Evolutionary conservation across 1,140 invertebrate genomes (phyloP), one percentile per base, ranked within the genome.

Genomic region (Diabrotica undecimpunctata): DNA sequence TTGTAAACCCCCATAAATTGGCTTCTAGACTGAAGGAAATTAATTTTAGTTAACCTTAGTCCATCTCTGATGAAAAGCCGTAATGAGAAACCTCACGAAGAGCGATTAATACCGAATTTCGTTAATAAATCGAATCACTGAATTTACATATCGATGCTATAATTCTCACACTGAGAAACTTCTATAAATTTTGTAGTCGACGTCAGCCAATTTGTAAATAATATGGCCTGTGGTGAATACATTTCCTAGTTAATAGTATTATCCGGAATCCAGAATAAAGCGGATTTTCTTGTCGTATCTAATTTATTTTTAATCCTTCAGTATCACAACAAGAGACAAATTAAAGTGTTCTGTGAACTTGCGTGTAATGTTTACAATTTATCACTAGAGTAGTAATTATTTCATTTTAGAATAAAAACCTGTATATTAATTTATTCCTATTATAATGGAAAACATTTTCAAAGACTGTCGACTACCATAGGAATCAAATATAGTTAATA

Each of bases 41-140:
- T 46, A 46, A 46, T 46, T 46, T 46, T 46, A 46, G 41, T 46
- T 46, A 46, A 46, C 41, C 41, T 46, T n/a, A 46, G 41, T 46
- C 41, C 41, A 46, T 46, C 41, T 46, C 41, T 46, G 41, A 8
- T 8, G 41, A 46, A 46, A 46, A n/a, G n/a, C 41, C 8, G 41
- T 46, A 46, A 46, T 46, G 41, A 46, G 41, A n/a, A 46, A 46
- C 41, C 41, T 46, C 41, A 46, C 41, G 41, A 46, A 46, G 8
- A 46, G 8, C 41, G 41, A 46, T 46, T n/a, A 46, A 46, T 25
- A 25, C 25, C 25, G 25, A 25, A 25, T 25, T 46, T 46, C 41
- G 41, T n/a, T 46, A 46, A 46, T 46, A 46, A 46, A 46, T 46
- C 41, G 41, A 46, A 46, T 46, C 41, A 46, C 8, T n/a, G 41